phyloP scores from a whole-genome alignment of 2,888 invertebrate species.

The Sinhomidia bicolor region DNA sequence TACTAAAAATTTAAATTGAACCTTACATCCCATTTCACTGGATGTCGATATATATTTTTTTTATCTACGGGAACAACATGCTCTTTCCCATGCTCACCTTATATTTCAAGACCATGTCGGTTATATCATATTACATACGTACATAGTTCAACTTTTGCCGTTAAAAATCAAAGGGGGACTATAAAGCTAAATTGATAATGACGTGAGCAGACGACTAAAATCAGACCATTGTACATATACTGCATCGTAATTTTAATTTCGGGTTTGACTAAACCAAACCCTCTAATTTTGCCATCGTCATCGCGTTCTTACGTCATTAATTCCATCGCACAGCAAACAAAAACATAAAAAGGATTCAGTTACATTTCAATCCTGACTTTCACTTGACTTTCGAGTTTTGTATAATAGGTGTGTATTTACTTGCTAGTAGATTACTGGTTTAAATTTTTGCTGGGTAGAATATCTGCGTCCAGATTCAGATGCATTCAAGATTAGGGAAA shows the following conservation, averaged over 20 bases:
- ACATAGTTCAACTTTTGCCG: too few relatives aligned
- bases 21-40: too few relatives aligned
- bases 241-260: constrained; percentile 1
- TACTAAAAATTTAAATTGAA: too few relatives aligned
- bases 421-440: neutral
- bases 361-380: constrained; percentile 6
- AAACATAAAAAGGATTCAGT: neutral
- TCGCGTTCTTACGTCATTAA: constrained; percentile 26
- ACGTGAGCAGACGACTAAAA: neutral
- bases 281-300: constrained; percentile 2
- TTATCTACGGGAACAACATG: too few relatives aligned
- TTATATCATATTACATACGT: too few relatives aligned
- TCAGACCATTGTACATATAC: neutral
- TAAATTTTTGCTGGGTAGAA: neutral
- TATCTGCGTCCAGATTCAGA: neutral
- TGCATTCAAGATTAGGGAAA: neutral
- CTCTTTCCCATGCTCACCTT: too few relatives aligned
- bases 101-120: too few relatives aligned
- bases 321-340: too few relatives aligned
- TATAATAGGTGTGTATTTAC: neutral
- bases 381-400: neutral
- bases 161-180: too few relatives aligned
- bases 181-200: neutral
- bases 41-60: too few relatives aligned
- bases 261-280: neutral